These are phyloP conservation scores for Hormaphis cornu DNA, from an alignment of 1,140 invertebrate genomes.

Conservation along the genomic window DNA sequence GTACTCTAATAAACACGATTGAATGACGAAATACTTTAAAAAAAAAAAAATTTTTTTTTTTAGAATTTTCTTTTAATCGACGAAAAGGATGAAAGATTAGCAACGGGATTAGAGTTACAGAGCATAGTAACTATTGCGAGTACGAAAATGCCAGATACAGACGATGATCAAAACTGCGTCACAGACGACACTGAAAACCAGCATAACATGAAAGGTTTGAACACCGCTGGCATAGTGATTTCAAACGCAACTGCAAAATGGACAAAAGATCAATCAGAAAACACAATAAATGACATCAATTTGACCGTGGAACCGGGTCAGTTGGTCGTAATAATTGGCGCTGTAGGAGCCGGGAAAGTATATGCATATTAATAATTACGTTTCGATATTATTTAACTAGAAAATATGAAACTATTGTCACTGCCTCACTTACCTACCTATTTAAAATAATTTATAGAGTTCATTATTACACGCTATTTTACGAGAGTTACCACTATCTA, in stretches of 20 bases:
- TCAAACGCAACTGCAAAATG: conserved; percentile 54
- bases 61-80: conserved; percentile 59
- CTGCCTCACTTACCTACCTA: too few relatives aligned
- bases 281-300: conserved; percentile 54
- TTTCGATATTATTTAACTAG: neutral
- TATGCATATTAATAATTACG: conserved; percentile 4
- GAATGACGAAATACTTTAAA: too few relatives aligned
- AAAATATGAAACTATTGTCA: neutral
- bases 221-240: conserved; percentile 43
- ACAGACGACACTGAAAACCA: conserved; percentile 43
- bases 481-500: conserved; percentile 60
- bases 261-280: conserved; percentile 46
- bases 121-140: too few relatives aligned
- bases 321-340: conserved; percentile 67
- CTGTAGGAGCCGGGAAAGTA: conserved; percentile 73
- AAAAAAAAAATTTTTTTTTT: conserved; percentile 41
- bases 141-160: too few relatives aligned
- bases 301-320: conserved; percentile 54
- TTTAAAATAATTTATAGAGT: conserved; percentile 36
- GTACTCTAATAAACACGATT: too few relatives aligned
- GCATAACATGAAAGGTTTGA: conserved; percentile 47
- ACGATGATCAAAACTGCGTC: neutral
- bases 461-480: conserved; percentile 74
- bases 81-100: conserved; percentile 43
- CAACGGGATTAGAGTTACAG: too few relatives aligned